phyloP scores from a whole-genome alignment of 1,140 invertebrate genomes.

The Drosophila bipectinata region DNA sequence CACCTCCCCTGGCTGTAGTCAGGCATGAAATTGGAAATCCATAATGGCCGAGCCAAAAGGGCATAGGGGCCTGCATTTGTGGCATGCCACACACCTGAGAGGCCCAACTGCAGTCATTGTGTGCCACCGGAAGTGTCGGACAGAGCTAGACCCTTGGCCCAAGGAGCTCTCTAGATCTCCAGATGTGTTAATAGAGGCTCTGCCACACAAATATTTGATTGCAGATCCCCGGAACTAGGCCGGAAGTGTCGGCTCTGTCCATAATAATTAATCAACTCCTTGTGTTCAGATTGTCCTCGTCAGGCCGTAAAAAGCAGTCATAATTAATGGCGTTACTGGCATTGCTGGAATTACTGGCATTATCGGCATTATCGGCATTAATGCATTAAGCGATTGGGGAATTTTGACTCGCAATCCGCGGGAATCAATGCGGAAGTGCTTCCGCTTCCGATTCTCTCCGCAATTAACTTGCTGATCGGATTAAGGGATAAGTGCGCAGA shows the following conservation, averaged over 20 bases:
- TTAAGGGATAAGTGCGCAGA: conserved; percentile 18
- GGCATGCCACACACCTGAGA: conserved; percentile 1
- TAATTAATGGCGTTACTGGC: neutral
- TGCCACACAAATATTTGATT: conserved; percentile 30
- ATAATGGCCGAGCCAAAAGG: conserved; percentile 49
- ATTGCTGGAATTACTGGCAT: neutral
- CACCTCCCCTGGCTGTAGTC: conserved; percentile 50
- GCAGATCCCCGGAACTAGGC: neutral
- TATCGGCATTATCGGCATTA: neutral
- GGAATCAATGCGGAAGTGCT: conserved; percentile 2
- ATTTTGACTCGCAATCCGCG: conserved; percentile 10
- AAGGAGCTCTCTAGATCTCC: neutral
- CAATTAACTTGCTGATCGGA: conserved; percentile 30
- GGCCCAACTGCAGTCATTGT: conserved; percentile 12
- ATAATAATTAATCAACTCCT: neutral
- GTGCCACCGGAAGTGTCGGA: neutral
- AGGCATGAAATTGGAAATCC: conserved; percentile 78
- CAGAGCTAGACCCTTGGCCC: neutral
- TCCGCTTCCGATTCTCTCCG: neutral
- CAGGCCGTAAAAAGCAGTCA: neutral
- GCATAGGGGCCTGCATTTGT: conserved; percentile 2
- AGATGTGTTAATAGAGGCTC: neutral
- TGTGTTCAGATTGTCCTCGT: neutral
- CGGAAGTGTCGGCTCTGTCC: neutral
- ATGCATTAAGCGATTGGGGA: neutral